Evolutionary conservation across 2,888 invertebrate genomes (phyloP), one percentile per base, ranked within the genome.

Genomic region (Boloria euphrosyne): DNA sequence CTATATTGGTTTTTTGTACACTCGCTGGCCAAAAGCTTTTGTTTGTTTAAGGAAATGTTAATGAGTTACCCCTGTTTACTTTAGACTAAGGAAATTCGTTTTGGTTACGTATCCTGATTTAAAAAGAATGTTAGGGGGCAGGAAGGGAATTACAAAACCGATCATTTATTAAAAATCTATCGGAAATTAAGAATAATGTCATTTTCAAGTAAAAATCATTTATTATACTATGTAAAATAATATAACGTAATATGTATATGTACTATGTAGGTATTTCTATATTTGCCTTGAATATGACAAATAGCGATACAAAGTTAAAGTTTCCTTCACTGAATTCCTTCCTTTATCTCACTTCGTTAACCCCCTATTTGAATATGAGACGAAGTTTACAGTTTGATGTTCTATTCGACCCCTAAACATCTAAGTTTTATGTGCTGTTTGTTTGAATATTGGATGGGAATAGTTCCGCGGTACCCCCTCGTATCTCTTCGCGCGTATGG

Each of bases 331-430:
- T 77, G 82, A 83, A 84, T 86, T 86, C 86, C 85, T 85, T 85
- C 73, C 73, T 70, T 64, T 58, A 58, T 65, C 79, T 78, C 79
- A 79, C 81, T 87, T 91, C 90, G 90, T 90, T 91, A 90, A 83
- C 80, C 81, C 85, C 85, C 87, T 91, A 91, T 91, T 91, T 91
- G 90, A 91, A 91, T 91, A 90, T 88, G 87, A 89, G 87, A 87
- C 82, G 77, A 81, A 82, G 85, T 84, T 85, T 79, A 82, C 84
- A 84, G 83, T 83, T 85, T 80, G 78, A 80, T 80, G 82, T 78
- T 82, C 80, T 73, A 78, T 67, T 62, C 77, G 76, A 80, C 88
- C 89, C 83, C 74, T 71, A 75, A 84, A 87, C 87, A 84, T 90
- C 87, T 78, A 82, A 86, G 84, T 87, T 88, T 84, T 80, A 77